Evolutionary conservation across 1,140 invertebrate genomes (phyloP), one percentile per base, ranked within the genome.

Genomic region (Maconellicoccus hirsutus): DNA sequence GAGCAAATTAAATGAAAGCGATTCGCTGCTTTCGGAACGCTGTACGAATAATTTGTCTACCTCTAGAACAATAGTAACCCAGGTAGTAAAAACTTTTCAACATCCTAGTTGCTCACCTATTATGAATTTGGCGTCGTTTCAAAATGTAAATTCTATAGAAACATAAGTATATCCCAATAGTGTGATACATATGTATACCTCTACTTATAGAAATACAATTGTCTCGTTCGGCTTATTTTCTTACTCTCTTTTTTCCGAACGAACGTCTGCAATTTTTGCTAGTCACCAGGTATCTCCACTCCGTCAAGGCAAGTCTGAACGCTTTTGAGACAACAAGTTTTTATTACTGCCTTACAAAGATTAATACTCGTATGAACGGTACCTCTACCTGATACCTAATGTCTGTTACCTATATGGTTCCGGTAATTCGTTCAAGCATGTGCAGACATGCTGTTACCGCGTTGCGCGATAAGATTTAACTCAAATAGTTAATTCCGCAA

Each of bases 371-470:
- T 8, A 52, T 16, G n/a, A 4, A 8, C n/a, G 4, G 16, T 16
- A 19, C 2, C 6, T n/a, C 16, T 16, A 52, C 6, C 42, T 3
- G 6, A 4, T 4, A 52, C 2, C 42, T 52, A 8, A n/a, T n/a
- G n/a, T n/a, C n/a, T n/a, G n/a, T n/a, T 33, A 33, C 3, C 12
- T 52, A 38, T 19, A 19, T 52, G n/a, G 42, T 52, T 52, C 42
- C 42, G 42, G 42, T 52, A 52, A 52, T 52, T 52, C 42, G 42
- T 52, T 52, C 42, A 52, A 6, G 42, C 42, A 52, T 52, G 42
- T 52, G 42, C 42, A 52, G n/a, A 52, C 42, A 52, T 52, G 42
- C 42, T 52, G 42, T 52, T 52, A 52, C 6, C 6, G 6, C 42
- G 16, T 52, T 52, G n/a, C 42, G n/a, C n/a, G 6, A 6, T 6